phyloP scores from a whole-genome alignment of 2,888 invertebrate genomes.

The Himalopsyche kuldschensis region DNA sequence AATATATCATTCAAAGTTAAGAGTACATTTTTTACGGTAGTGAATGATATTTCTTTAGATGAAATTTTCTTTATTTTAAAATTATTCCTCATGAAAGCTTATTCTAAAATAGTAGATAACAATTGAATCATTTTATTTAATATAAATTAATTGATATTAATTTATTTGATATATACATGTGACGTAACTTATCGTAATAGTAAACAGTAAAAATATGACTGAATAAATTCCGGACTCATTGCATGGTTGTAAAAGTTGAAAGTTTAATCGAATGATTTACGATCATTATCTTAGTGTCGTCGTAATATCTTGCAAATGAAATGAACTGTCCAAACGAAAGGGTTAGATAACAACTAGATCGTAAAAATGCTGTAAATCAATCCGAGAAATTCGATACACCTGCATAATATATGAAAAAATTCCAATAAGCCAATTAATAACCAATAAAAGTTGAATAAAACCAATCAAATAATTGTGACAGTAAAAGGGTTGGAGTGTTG shows the following conservation, averaged over 20 bases:
- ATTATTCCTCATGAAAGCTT: too few species aligned
- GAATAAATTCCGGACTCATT: not conserved
- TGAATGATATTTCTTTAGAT: too few species aligned
- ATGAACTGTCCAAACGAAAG: slow-evolving; percentile 4
- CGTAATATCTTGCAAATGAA: not conserved
- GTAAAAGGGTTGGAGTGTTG: slow-evolving; percentile 12
- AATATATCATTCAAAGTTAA: too few species aligned
- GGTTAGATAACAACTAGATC: slow-evolving; percentile 11
- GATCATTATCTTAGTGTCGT: not conserved
- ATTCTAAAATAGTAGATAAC: too few species aligned
- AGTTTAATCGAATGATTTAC: slow-evolving; percentile 6
- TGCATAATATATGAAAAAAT: slow-evolving; percentile 24
- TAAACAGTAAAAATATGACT: not conserved
- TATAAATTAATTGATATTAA: too few species aligned
- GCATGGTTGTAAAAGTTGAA: not conserved
- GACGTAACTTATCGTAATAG: too few species aligned
- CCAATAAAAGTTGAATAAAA: slow-evolving; percentile 35
- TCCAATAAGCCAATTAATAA: slow-evolving; percentile 22
- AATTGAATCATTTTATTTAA: too few species aligned
- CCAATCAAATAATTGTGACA: slow-evolving; percentile 19
- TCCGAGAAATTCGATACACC: slow-evolving; percentile 35
- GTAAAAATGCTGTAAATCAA: slow-evolving; percentile 27
- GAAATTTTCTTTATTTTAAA: too few species aligned
- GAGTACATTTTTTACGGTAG: too few species aligned
- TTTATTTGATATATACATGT: too few species aligned